A percentile compares a stretch with the other conserved stretches of the same genome.
Evolutionary conservation across 2,888 invertebrate species (phyloP).

Genomic region (Homarus gammarus): DNA sequence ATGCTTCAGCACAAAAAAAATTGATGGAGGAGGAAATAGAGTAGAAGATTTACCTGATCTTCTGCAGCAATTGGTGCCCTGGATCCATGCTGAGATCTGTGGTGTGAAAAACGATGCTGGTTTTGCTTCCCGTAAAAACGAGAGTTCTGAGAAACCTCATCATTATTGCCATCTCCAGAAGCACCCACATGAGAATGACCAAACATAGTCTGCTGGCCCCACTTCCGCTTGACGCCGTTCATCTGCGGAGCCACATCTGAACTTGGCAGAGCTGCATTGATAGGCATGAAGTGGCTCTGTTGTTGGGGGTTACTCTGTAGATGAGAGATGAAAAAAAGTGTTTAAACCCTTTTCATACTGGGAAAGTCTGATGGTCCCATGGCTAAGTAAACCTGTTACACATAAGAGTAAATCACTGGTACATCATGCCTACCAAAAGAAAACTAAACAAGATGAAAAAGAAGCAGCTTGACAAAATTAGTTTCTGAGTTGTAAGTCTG

Average conservation of each 20-base stretch:
- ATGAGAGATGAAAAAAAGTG: too few species aligned
- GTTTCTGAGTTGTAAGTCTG: too few species aligned
- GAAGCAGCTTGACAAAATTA: too few species aligned
- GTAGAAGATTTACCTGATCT: slow-evolving; percentile 45
- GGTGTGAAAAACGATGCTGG: slow-evolving; percentile 11
- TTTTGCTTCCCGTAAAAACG: background rate
- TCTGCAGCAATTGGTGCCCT: slow-evolving; percentile 62
- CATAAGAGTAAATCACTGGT: too few species aligned
- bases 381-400: too few species aligned
- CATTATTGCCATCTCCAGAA: background rate
- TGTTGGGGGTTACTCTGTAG: slow-evolving; percentile 48
- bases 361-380: too few species aligned
- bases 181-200: background rate
- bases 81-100: slow-evolving; percentile 49
- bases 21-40: too few species aligned
- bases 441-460: too few species aligned
- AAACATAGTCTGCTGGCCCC: slow-evolving; percentile 15
- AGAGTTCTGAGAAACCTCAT: background rate
- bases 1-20: too few species aligned
- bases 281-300: slow-evolving; percentile 64
- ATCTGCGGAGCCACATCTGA: slow-evolving; percentile 29
- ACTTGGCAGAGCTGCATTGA: slow-evolving; percentile 42
- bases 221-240: slow-evolving; percentile 62
- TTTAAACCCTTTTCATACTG: too few species aligned
- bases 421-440: too few species aligned